Evolutionary conservation across 2,888 invertebrate genomes (phyloP).

Genomic region (Sarcophaga rosellei): DNA sequence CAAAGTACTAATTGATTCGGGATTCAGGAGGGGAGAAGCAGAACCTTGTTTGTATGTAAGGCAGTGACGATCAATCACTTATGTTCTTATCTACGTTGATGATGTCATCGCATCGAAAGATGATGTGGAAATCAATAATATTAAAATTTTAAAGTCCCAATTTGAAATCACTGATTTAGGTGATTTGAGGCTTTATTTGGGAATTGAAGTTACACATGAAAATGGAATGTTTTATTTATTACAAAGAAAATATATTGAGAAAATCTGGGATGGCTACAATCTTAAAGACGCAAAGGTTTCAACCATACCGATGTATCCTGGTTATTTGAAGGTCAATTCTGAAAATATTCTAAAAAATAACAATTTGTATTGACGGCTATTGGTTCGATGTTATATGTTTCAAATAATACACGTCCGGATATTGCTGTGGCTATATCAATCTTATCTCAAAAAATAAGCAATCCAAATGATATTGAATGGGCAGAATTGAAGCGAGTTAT

Average conservation of each 20-base stretch:
- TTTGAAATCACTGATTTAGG: too few species aligned
- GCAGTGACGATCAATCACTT: neutral
- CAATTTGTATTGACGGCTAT: constrained; percentile 8
- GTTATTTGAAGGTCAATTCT: constrained; percentile 21
- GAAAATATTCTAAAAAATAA: constrained; percentile 11
- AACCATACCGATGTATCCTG: constrained; percentile 35
- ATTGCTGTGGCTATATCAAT: neutral
- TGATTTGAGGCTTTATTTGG: too few species aligned
- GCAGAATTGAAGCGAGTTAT: constrained; percentile 33
- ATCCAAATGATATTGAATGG: constrained; percentile 30
- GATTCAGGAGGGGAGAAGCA: neutral
- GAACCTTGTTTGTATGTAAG: constrained; percentile 22
- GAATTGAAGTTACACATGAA: too few species aligned
- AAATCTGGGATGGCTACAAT: constrained; percentile 16
- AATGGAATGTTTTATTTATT: too few species aligned
- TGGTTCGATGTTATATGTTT: constrained; percentile 29
- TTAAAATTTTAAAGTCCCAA: too few species aligned
- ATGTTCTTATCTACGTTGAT: constrained; percentile 35
- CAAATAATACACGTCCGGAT: neutral
- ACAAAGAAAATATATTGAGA: constrained; percentile 18
- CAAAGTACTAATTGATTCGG: neutral
- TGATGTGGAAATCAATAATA: too few species aligned
- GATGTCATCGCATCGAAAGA: neutral
- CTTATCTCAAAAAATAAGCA: constrained; percentile 30
- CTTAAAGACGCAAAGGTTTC: constrained; percentile 33